Conservation (phyloP, 92 coral and sea anemone species). For the Paramuricea clavata region DNA sequence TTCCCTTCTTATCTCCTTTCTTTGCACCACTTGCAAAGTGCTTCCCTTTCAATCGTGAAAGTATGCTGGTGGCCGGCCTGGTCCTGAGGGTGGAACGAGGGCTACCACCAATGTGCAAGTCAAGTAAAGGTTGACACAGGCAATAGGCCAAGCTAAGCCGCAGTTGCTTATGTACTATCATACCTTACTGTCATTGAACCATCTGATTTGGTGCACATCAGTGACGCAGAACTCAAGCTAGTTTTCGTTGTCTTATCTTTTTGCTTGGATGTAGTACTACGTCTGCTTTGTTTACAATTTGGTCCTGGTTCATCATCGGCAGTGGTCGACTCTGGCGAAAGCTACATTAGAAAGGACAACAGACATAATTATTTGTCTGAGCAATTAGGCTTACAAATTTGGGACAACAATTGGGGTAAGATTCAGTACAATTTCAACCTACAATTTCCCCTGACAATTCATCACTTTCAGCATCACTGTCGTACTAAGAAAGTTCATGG, state of each 20-base stretch:
- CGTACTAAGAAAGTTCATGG: not conserved
- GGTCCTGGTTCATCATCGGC: no score
- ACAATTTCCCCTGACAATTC: not conserved
- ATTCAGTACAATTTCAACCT: not conserved
- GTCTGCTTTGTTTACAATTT: no score
- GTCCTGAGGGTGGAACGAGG: not conserved
- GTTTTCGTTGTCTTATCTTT: not conserved
- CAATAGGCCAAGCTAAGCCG: constrained; percentile 40
- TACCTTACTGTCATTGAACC: constrained; percentile 24
- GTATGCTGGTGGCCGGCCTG: not conserved
- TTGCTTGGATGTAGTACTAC: no score
- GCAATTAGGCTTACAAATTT: no score
- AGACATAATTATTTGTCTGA: no score
- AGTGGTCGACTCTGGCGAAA: no score
- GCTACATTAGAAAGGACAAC: no score
- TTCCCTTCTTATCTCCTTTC: constrained; percentile 37
- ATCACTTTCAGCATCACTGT: not conserved
- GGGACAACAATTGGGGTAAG: no score
- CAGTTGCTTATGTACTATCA: constrained; percentile 62
- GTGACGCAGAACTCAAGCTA: constrained; percentile 11
- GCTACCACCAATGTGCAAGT: not conserved
- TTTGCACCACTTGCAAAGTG: not conserved
- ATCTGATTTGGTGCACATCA: constrained; percentile 32
- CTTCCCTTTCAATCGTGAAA: not conserved
- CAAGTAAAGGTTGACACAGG: constrained; percentile 59